phyloP scores from a whole-genome alignment of 64 coral and sea anemone species.

The Acropora tenuis region DNA sequence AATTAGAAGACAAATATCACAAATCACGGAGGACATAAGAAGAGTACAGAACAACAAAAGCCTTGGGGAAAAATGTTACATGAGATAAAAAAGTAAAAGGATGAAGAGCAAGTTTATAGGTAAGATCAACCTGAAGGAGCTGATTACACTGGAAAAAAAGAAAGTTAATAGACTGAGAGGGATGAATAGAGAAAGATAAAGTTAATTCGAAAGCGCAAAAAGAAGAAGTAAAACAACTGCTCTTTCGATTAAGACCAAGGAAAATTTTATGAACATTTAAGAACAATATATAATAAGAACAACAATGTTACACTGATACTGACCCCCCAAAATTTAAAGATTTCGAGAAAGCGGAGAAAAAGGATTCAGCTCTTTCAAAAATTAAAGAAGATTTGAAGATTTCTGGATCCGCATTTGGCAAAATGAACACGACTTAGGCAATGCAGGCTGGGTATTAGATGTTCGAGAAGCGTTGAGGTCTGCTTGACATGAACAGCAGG shows the following conservation, averaged over 20 bases:
- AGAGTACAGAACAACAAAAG: neutral
- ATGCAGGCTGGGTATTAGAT: too few species aligned
- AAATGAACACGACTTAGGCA: too few species aligned
- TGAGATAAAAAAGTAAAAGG: constrained; percentile 5
- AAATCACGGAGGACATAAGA: neutral
- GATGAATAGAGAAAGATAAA: neutral
- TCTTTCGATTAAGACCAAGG: constrained; percentile 24
- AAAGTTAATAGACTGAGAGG: neutral
- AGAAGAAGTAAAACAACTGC: constrained; percentile 7
- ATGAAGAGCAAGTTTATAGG: constrained; percentile 17
- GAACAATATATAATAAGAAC: neutral
- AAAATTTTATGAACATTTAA: constrained; percentile 17
- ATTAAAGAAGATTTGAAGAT: too few species aligned
- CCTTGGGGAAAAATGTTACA: neutral
- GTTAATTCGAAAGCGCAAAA: neutral
- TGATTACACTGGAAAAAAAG: constrained; percentile 16
- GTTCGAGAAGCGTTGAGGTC: too few species aligned
- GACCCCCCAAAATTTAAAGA: too few species aligned
- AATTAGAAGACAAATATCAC: neutral
- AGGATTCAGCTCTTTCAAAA: too few species aligned
- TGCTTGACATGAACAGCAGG: too few species aligned
- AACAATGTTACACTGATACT: neutral
- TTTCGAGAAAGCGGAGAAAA: too few species aligned
- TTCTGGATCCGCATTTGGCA: too few species aligned
- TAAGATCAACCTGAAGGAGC: constrained; percentile 1